Evolutionary conservation across 2,888 invertebrate genomes (phyloP).

Genomic region (Poecilus cupreus): DNA sequence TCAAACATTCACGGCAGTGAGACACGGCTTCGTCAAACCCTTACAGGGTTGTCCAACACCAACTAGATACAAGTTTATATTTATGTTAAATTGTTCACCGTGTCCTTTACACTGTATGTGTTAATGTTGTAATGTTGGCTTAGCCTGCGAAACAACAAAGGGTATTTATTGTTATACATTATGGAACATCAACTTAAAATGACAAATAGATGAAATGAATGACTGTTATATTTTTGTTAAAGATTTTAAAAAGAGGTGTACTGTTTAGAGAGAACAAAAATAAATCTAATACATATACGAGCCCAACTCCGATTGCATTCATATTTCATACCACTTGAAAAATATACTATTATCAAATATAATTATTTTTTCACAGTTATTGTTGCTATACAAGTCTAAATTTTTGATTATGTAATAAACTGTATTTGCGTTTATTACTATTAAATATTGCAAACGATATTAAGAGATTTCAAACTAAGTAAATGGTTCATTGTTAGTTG

Average conservation of each 20-base stretch:
- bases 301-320: too few relatives aligned
- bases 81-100: conserved; percentile 32
- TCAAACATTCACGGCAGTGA: conserved; percentile 1
- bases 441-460: too few relatives aligned
- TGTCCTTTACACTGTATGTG: neutral
- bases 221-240: neutral
- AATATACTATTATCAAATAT: too few relatives aligned
- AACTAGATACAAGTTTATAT: conserved; percentile 16
- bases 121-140: neutral
- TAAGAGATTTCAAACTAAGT: too few relatives aligned
- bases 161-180: neutral
- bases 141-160: neutral
- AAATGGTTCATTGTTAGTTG: too few relatives aligned
- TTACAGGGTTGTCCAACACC: conserved; percentile 26
- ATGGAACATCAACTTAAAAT: neutral
- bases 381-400: too few relatives aligned
- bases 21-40: neutral
- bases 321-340: too few relatives aligned
- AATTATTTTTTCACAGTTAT: too few relatives aligned
- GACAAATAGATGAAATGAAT: conserved; percentile 47
- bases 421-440: too few relatives aligned
- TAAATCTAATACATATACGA: too few relatives aligned
- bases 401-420: too few relatives aligned
- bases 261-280: too few relatives aligned
- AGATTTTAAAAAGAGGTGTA: neutral